A percentile compares a stretch with the other conserved stretches of the same genome.
Conservation (phyloP, 1,140 invertebrate species). For the Homarus americanus region DNA sequence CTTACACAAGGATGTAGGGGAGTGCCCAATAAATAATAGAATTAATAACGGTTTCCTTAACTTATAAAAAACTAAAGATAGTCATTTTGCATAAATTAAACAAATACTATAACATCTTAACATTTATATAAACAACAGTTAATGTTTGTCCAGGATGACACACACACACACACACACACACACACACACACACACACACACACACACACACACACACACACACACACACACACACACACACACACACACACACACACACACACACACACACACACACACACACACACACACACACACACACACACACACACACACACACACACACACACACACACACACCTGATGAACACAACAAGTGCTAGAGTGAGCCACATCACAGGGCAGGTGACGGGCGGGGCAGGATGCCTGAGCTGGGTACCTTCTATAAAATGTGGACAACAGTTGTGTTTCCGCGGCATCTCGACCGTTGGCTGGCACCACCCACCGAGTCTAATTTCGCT, state of each 20-base stretch:
- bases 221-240: conserved; percentile 27
- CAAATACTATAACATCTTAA: too few relatives aligned
- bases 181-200: conserved; percentile 27
- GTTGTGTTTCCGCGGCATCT: background rate
- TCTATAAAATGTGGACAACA: background rate
- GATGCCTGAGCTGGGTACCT: too few relatives aligned
- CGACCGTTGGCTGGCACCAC: background rate
- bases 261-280: conserved; percentile 32
- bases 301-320: conserved; percentile 27
- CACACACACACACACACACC: conserved; percentile 26
- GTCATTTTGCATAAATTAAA: too few relatives aligned
- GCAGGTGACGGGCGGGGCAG: background rate
- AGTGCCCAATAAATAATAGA: too few relatives aligned
- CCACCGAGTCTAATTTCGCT: background rate
- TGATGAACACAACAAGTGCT: too few relatives aligned
- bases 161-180: conserved; percentile 29
- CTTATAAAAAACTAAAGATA: too few relatives aligned
- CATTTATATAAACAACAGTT: too few relatives aligned
- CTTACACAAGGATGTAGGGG: too few relatives aligned
- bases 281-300: conserved; percentile 30
- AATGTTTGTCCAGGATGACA: too few relatives aligned
- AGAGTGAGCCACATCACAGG: background rate
- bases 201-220: conserved; percentile 32
- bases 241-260: conserved; percentile 32
- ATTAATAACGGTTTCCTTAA: too few relatives aligned